Percentiles rank a stretch among this genome's conserved stretches.
Conservation (phyloP, 37 sponge, comb jelly and placozoan species). For the Spongia lamella region DNA sequence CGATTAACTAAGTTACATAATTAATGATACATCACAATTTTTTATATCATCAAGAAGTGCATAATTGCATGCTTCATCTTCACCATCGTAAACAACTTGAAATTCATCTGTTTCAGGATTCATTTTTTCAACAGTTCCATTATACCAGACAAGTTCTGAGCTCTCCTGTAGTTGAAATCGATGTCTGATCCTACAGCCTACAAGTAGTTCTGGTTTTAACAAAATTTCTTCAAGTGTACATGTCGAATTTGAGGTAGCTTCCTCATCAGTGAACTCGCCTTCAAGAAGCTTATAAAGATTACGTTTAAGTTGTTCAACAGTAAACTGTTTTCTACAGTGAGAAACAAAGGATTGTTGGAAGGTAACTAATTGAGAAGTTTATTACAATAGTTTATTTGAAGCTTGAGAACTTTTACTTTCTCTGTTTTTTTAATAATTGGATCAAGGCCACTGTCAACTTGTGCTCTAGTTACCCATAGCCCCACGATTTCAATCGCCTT, state of each 20-base stretch:
- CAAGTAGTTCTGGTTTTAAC: conserved; percentile 5
- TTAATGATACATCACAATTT: conserved; percentile 22
- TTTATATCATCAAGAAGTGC: conserved; percentile 27
- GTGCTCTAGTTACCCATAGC: conserved; percentile 9
- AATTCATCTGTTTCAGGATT: conserved; percentile 12
- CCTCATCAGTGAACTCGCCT: too few relatives aligned
- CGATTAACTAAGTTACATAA: background rate
- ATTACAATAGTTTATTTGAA: background rate
- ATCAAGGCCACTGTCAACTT: conserved; percentile 8
- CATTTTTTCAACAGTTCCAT: conserved; percentile 8
- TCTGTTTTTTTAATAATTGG: background rate
- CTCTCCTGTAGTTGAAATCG: conserved; percentile 21
- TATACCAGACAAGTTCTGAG: conserved; percentile 28
- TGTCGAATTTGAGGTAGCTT: background rate
- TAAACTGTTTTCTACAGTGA: background rate
- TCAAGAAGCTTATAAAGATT: conserved; percentile 2
- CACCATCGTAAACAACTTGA: conserved; percentile 33
- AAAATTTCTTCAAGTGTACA: conserved; percentile 2
- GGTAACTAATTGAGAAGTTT: background rate
- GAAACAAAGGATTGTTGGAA: background rate
- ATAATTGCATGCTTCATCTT: conserved; percentile 24
- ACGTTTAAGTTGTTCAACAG: conserved; percentile 3
- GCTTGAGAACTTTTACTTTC: conserved; percentile 3
- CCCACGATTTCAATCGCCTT: conserved; percentile 11
- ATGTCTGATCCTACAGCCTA: conserved; percentile 18